These are phyloP conservation scores for Helleia helle DNA, from an alignment of 2,888 invertebrate genomes.

Conservation along the genomic window DNA sequence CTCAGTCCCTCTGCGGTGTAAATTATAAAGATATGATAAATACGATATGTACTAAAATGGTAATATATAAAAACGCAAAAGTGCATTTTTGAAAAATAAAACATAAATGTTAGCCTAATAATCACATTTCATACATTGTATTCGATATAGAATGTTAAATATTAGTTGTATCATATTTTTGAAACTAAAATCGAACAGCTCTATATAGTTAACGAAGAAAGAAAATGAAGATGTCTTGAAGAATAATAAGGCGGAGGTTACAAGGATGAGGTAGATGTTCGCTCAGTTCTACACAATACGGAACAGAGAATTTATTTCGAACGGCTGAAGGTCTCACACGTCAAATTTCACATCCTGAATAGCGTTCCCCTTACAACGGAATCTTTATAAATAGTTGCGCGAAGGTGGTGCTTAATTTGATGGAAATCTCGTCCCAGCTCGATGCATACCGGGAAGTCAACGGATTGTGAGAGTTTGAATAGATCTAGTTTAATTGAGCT, in stretches of 20 bases:
- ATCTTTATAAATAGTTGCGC: slow-evolving; percentile 71
- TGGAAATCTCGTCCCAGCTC: slow-evolving; percentile 50
- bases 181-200: slow-evolving; percentile 22
- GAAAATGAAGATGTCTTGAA: slow-evolving; percentile 48
- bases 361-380: slow-evolving; percentile 40
- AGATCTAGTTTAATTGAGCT: slow-evolving; percentile 49
- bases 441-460: slow-evolving; percentile 55
- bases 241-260: slow-evolving; percentile 55
- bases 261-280: slow-evolving; percentile 41
- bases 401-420: slow-evolving; percentile 65
- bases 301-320: slow-evolving; percentile 40
- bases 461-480: slow-evolving; percentile 44
- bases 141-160: too few relatives aligned
- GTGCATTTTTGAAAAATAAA: too few relatives aligned
- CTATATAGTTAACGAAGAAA: slow-evolving; percentile 19
- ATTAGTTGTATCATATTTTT: too few relatives aligned
- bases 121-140: too few relatives aligned
- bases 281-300: slow-evolving; percentile 41
- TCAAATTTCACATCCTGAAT: slow-evolving; percentile 72
- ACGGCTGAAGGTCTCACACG: slow-evolving; percentile 54
- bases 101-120: too few relatives aligned
- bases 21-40: too few relatives aligned
- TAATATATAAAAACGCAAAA: too few relatives aligned
- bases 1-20: too few relatives aligned
- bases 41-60: too few relatives aligned